Base-by-base conservation (phyloP, 2,113 vertebrate species). In the Aegithalos caudatus region DNA sequence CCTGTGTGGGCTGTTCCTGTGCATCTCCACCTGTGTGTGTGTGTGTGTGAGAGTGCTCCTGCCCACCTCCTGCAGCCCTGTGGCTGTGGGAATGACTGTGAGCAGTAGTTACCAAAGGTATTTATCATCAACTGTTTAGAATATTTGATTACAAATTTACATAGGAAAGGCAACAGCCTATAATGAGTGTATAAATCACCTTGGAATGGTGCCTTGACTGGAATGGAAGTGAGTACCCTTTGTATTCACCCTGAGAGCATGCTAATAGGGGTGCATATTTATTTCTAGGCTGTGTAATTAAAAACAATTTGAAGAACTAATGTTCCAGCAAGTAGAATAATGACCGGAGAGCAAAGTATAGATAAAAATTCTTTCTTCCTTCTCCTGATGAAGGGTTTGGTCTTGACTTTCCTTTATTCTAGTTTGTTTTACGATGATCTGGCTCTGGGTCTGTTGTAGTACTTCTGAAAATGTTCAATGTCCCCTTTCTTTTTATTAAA, bases 121-220 rank as follows among this genome's bases (percentile, higher is more conserved):
- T 98, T 97, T 98, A 90, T 95, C 95, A 96, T 94, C 92, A 95
- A 33, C 85, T 93, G 89, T 95, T 98, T 97, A 90, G 96, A 98
- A 98, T 98, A 98, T 97, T 95, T 98, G 97, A 98, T 98, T 98
- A 95, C 92, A 95, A 84, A 98, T 98, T 98, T 98, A 97, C 97
- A 97, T 90, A 97, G 92, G 78, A 87, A 97, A 98, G 61, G 91
- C 95, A 98, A 94, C 93, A 97, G 91, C 92, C 84, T 84, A 29
- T 97, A 98, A 98, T 96, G 96, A 97, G 96, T 91, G 50, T 87
- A 73, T 95, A 97, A 98, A 97, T 98, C 97, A 97, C 92, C 88
- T 97, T 97, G 88, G 95, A 94, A 92, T 90, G 93, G n/a, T 91
- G 60, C 62, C 74, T 97, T 98, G 92, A 79, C 65, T 97, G 95